Conservation (phyloP, 2,113 vertebrate genomes). For the Ceyx margarethae region DNA sequence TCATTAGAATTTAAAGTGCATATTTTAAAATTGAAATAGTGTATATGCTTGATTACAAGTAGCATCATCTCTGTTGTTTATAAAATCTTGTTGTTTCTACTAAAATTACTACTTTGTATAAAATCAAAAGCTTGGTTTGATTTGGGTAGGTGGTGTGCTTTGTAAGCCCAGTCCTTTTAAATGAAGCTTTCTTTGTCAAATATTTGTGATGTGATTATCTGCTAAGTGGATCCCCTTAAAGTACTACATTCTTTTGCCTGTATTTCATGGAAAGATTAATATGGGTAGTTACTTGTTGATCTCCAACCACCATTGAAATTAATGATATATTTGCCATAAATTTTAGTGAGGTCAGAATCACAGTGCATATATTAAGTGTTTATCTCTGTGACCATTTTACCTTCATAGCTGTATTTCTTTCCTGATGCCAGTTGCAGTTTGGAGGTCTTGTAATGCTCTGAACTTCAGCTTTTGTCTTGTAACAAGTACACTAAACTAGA, state of each 20-base stretch:
- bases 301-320: background rate
- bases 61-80: background rate
- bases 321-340: background rate
- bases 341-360: background rate
- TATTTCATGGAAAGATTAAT: background rate
- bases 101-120: background rate
- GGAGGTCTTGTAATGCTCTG: background rate
- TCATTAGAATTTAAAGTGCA: background rate
- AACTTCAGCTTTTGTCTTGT: background rate
- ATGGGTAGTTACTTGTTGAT: background rate
- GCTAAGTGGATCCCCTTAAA: background rate
- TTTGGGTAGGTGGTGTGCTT: background rate
- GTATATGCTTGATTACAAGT: background rate
- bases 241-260: background rate
- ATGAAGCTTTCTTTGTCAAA: background rate
- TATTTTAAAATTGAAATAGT: background rate
- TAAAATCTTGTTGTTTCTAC: background rate
- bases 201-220: background rate
- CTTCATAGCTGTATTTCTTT: background rate
- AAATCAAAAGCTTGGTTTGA: background rate
- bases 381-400: background rate
- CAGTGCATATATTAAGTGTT: background rate
- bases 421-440: background rate
- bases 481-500: background rate
- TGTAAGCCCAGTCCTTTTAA: background rate